Evolutionary conservation across 2,113 vertebrate genomes (phyloP).

Genomic region (Toxotes chatareus): DNA sequence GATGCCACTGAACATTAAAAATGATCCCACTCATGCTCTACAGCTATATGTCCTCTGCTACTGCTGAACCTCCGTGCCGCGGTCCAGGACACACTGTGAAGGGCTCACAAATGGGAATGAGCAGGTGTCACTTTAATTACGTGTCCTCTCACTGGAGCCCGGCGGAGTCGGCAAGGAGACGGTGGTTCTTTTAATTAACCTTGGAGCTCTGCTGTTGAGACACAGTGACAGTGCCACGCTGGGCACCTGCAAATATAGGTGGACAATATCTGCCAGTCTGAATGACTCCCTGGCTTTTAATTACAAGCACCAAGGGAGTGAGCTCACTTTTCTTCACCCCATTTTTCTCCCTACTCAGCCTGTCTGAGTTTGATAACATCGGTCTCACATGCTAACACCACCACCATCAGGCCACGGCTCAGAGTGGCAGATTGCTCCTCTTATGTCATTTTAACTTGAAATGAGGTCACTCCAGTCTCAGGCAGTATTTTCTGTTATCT

Average conservation of each 20-base stretch:
- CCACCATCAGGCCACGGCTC: conserved; percentile 26
- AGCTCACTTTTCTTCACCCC: conserved; percentile 30
- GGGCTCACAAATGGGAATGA: conserved; percentile 70
- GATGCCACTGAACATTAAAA: conserved; percentile 65
- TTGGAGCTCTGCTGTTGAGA: conserved; percentile 64
- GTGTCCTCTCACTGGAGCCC: conserved; percentile 55
- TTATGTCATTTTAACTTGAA: conserved; percentile 57
- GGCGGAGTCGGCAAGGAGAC: conserved; percentile 41
- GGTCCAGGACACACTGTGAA: conserved; percentile 28
- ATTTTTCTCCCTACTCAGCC: conserved; percentile 2
- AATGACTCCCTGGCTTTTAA: conserved; percentile 74
- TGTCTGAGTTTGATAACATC: conserved; percentile 46
- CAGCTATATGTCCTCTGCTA: conserved; percentile 54
- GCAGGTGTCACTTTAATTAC: conserved; percentile 84
- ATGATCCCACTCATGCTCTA: conserved; percentile 43
- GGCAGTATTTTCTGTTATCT: conserved; percentile 63
- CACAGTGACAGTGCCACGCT: conserved; percentile 51
- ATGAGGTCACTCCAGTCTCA: conserved; percentile 50
- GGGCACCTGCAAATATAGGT: conserved; percentile 57
- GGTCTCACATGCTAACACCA: conserved; percentile 32
- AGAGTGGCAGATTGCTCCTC: conserved; percentile 51
- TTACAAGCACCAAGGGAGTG: conserved; percentile 62
- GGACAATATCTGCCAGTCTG: conserved; percentile 63
- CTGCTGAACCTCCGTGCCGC: conserved; percentile 35
- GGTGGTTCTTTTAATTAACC: conserved; percentile 80